phyloP scores from a whole-genome alignment of 2,888 invertebrate species.

The Drosophila acutilabella region DNA sequence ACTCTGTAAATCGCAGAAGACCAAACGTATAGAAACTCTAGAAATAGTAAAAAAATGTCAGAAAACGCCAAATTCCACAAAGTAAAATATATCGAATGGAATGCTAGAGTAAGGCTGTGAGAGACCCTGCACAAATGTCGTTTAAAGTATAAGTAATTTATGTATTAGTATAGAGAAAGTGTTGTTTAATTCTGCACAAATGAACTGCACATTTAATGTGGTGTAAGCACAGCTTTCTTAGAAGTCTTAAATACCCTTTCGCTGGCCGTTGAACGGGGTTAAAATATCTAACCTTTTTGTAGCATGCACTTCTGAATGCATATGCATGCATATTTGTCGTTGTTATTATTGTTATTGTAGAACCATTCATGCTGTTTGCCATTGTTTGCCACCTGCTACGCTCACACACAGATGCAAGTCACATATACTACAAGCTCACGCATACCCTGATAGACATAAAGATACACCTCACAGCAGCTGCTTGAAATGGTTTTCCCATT shows the following conservation, averaged over 20 bases:
- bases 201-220: neutral
- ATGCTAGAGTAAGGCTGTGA: neutral
- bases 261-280: neutral
- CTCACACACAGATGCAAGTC: conserved; percentile 10
- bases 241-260: neutral
- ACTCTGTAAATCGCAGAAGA: conserved; percentile 16
- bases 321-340: conserved; percentile 51
- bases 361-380: conserved; percentile 41
- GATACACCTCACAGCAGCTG: conserved; percentile 31
- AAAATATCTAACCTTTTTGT: conserved; percentile 21
- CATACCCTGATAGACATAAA: conserved; percentile 9
- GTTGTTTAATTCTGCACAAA: no score
- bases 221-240: neutral
- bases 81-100: conserved; percentile 43
- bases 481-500: conserved; percentile 28
- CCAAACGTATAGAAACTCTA: neutral
- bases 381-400: conserved; percentile 59
- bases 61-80: conserved; percentile 50
- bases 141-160: no score
- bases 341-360: conserved; percentile 34
- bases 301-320: conserved; percentile 45
- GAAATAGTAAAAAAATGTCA: conserved; percentile 2
- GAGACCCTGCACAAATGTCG: neutral
- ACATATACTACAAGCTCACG: conserved; percentile 1
- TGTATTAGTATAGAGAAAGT: no score